These are phyloP conservation scores for Amitus sp. DNA, from an alignment of 2,888 invertebrate species.

Conservation along the genomic window DNA sequence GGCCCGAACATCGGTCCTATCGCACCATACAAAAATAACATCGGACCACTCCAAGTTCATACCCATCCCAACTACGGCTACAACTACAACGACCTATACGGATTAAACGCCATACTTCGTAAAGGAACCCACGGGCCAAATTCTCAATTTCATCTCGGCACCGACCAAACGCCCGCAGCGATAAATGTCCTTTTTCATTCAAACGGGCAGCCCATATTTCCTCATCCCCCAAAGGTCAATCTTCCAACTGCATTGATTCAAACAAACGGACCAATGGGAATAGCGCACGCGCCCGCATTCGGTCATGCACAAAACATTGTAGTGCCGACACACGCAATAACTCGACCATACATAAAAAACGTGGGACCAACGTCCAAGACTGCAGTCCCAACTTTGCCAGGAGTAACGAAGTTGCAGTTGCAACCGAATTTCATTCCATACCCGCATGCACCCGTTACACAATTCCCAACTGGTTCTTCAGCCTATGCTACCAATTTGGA, in stretches of 20 bases:
- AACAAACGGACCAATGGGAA: too few species aligned
- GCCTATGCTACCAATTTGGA: not conserved
- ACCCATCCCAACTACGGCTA: conserved; percentile 20
- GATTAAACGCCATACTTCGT: too few species aligned
- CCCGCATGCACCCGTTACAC: not conserved
- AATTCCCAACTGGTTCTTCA: not conserved
- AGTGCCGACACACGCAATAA: too few species aligned
- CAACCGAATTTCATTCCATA: conserved; percentile 18
- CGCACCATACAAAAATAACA: too few species aligned
- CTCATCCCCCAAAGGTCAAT: too few species aligned
- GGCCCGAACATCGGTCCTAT: not conserved
- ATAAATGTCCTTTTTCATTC: too few species aligned
- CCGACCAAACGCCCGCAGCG: too few species aligned
- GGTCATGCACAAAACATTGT: not conserved
- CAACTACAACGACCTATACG: conserved; percentile 17
- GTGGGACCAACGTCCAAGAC: conserved; percentile 6
- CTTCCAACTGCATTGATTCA: too few species aligned
- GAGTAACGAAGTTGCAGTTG: conserved; percentile 11
- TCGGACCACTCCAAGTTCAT: too few species aligned
- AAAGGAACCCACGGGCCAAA: too few species aligned
- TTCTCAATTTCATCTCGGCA: not conserved
- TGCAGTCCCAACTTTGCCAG: conserved; percentile 14
- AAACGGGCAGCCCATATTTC: too few species aligned
- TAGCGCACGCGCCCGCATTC: too few species aligned
- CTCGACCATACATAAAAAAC: not conserved